These are phyloP conservation scores for Nycticryphes semicollaris DNA, from an alignment of 2,113 vertebrate genomes.

Conservation along the genomic window DNA sequence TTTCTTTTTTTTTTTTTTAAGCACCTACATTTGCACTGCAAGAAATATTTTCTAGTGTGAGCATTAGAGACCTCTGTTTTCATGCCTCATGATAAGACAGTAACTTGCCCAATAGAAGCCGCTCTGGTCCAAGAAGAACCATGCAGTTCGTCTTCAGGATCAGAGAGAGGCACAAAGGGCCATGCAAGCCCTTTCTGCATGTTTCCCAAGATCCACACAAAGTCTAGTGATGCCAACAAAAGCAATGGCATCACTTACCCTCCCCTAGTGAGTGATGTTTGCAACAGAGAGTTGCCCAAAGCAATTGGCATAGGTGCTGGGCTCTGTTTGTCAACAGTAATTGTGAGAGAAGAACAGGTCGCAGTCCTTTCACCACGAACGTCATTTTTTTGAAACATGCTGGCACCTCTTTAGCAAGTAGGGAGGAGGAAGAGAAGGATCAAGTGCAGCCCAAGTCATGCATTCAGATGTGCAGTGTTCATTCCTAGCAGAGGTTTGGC, in stretches of 20 bases:
- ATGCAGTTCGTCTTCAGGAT: not conserved
- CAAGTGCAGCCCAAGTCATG: not conserved
- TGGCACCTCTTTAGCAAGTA: not conserved
- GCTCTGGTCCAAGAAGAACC: not conserved
- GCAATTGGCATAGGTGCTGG: not conserved
- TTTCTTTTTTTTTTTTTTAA: not conserved
- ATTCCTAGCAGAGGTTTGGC: not conserved
- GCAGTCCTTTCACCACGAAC: not conserved
- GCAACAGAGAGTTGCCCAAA: not conserved
- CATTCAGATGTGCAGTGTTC: fast-evolving
- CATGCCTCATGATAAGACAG: not conserved
- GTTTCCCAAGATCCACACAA: not conserved
- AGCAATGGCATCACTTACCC: not conserved
- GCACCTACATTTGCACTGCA: not conserved
- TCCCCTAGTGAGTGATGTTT: not conserved
- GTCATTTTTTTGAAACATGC: not conserved
- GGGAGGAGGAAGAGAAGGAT: not conserved
- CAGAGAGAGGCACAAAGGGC: not conserved
- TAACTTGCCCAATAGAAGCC: not conserved
- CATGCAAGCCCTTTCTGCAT: fast-evolving
- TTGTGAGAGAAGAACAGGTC: not conserved
- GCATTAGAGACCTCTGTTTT: not conserved
- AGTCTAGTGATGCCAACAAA: not conserved
- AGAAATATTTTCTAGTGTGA: not conserved
- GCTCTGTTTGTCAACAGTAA: not conserved